These are phyloP conservation scores for Acanthochromis polyacanthus DNA, from an alignment of 2,113 vertebrate genomes.

Conservation along the genomic window DNA sequence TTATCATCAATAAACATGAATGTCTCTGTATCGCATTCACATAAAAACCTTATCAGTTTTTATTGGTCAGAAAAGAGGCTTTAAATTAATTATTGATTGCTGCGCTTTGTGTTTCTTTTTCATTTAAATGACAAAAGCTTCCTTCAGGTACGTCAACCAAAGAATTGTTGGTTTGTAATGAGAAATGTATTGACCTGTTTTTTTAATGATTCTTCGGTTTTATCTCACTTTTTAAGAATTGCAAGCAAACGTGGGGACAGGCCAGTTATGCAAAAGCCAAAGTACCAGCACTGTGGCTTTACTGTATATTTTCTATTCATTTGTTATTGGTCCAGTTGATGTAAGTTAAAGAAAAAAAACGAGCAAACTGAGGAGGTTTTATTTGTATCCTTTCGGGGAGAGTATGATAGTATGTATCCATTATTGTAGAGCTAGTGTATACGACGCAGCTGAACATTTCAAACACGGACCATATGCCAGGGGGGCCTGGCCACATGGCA, in stretches of 20 bases:
- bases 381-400: conserved; percentile 30
- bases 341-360: conserved; percentile 14
- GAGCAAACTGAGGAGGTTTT: conserved; percentile 14
- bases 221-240: conserved; percentile 48
- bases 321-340: conserved; percentile 37
- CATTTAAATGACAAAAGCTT: conserved; percentile 67
- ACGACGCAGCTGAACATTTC: conserved; percentile 45
- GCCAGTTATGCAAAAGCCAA: conserved; percentile 46
- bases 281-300: conserved; percentile 33
- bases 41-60: conserved; percentile 60
- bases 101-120: conserved; percentile 65
- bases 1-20: conserved; percentile 75
- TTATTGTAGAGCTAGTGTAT: conserved; percentile 28
- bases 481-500: conserved; percentile 61
- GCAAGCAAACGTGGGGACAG: conserved; percentile 37
- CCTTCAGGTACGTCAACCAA: conserved; percentile 70
- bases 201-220: conserved; percentile 65
- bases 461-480: conserved; percentile 37
- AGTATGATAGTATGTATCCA: conserved; percentile 26
- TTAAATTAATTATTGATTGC: conserved; percentile 79
- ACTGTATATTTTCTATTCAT: conserved; percentile 49
- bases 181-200: conserved; percentile 76
- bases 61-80: conserved; percentile 57
- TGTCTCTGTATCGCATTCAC: conserved; percentile 65
- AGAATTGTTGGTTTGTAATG: conserved; percentile 68